Evolutionary conservation across 2,888 invertebrate genomes (phyloP), one percentile per base, ranked within the genome.

Genomic region (Eubasilissa splendida): DNA sequence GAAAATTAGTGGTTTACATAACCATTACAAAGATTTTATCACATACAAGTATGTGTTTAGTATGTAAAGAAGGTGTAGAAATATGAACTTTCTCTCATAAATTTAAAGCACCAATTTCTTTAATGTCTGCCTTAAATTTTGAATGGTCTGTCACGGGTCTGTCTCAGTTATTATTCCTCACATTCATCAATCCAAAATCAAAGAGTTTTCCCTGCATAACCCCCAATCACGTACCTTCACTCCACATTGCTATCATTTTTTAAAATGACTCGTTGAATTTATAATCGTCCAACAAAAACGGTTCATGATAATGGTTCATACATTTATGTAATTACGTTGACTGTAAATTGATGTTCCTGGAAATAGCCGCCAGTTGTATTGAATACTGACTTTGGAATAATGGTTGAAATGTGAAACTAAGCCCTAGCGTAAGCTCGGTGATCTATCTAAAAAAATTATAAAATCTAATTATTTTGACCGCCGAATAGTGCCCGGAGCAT

Each of bases 201-300:
- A 56, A 71, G 9, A 53, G 53, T 22, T 8, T 53, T 22, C 71
- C 14, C 33, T 56, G 7, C 50, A n/a, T 9, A 56, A 31, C 54
- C 31, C 22, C 53, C 33, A 54, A 71, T 71, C 54, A 71, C 9
- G 22, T 14, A 14, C 14, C 66, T 65, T 65, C 66, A 53, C 31
- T 54, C 22, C 5, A 11, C 12, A 70, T 68, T 4, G 52, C 53
- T 73, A 42, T 76, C 70, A 80, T 76, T 80, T 80, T 80, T 60
- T 76, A 59, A 70, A 80, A 80, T 80, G 76, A 80, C 80, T 80
- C 22, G 76, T 80, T 60, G 56, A 70, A 70, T 80, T 76, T 74
- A 53, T 71, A 77, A 71, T 80, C 53, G 80, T 11, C 68, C 63
- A 53, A 68, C 42, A 56, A 54, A 70, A 71, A 71, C 52, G 11